Evolutionary conservation across 2,113 vertebrate genomes (phyloP).

Genomic region (Zosterops japonicus): DNA sequence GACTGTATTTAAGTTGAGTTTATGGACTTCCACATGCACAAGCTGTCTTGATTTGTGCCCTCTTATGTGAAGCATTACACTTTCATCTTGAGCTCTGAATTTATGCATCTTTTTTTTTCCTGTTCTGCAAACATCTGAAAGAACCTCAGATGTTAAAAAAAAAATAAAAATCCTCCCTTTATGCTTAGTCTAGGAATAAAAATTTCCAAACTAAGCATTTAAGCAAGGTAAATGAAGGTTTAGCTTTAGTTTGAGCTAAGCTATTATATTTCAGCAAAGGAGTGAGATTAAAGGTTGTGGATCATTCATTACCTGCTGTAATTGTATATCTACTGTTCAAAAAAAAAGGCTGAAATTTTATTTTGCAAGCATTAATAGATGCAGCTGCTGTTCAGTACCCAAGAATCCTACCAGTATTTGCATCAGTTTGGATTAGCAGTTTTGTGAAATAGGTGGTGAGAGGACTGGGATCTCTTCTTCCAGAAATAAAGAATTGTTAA

Average conservation of each 20-base stretch:
- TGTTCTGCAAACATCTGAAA: slow-evolving; percentile 18
- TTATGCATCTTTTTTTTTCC: background rate
- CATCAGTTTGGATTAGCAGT: background rate
- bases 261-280: background rate
- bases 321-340: background rate
- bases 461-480: background rate
- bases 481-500: background rate
- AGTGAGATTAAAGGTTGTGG: background rate
- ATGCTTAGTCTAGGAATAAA: background rate
- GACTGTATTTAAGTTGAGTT: background rate
- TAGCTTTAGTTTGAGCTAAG: background rate
- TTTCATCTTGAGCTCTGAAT: background rate
- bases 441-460: background rate
- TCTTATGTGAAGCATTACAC: background rate
- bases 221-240: background rate
- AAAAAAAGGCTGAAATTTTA: background rate
- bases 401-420: background rate
- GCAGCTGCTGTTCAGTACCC: background rate
- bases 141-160: background rate
- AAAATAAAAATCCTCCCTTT: background rate
- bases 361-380: background rate
- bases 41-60: slow-evolving; percentile 2
- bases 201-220: background rate
- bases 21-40: background rate
- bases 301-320: background rate